Percentiles rank a stretch among this genome's conserved stretches.
phyloP scores from a whole-genome alignment of 2,113 vertebrate genomes.

The Tor tambroides region DNA sequence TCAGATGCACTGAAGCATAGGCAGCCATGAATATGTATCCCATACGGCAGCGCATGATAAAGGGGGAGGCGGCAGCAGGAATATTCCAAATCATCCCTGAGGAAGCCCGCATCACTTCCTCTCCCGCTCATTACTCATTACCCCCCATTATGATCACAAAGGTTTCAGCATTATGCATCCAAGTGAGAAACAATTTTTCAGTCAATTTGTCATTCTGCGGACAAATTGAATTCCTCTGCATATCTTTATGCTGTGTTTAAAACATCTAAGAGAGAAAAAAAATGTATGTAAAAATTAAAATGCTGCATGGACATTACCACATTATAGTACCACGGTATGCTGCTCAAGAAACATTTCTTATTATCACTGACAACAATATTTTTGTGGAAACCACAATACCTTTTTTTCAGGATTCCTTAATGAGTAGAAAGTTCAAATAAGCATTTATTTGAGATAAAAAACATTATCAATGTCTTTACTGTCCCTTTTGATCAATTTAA shows the following conservation, averaged over 20 bases:
- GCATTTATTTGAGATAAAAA: background rate
- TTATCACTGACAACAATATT: background rate
- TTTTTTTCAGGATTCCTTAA: no score
- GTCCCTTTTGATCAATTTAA: background rate
- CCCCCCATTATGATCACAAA: conserved; percentile 15
- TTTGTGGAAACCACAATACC: background rate
- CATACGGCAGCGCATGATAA: conserved; percentile 13
- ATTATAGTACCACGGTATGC: no score
- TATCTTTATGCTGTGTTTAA: background rate
- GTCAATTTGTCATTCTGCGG: conserved; percentile 14
- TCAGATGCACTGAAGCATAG: conserved; percentile 15
- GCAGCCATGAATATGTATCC: conserved; percentile 26
- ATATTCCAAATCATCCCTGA: conserved; percentile 9
- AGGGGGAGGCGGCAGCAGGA: background rate
- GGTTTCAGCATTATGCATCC: background rate
- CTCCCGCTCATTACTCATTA: conserved; percentile 1
- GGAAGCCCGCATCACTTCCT: background rate
- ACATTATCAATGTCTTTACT: background rate
- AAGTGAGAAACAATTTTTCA: background rate
- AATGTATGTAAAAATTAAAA: no score
- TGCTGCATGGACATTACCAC: no score
- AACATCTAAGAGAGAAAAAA: background rate
- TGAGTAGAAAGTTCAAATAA: background rate
- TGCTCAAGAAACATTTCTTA: background rate
- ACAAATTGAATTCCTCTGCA: background rate